These are phyloP conservation scores for Drosophila cardini DNA, from an alignment of 1,140 invertebrate genomes.

Conservation along the genomic window DNA sequence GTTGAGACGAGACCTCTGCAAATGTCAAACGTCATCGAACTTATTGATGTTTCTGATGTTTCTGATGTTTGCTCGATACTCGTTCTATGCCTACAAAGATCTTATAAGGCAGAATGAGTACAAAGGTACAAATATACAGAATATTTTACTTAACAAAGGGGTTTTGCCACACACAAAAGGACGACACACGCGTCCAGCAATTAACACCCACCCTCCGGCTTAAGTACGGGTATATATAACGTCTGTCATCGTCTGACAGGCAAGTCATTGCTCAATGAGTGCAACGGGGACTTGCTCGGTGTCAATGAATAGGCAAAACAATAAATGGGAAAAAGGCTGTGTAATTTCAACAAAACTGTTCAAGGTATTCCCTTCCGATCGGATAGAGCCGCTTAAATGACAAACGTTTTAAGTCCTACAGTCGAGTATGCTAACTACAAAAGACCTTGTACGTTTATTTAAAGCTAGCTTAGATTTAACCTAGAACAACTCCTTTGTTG, in stretches of 20 bases:
- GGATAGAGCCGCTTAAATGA: conserved; percentile 51
- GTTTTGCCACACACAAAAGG: conserved; percentile 54
- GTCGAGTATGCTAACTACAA: no score
- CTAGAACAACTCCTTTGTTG: no score
- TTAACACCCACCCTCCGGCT: conserved; percentile 65
- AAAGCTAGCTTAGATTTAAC: no score
- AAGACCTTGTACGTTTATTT: no score
- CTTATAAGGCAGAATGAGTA: conserved; percentile 61
- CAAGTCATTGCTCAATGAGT: conserved; percentile 62
- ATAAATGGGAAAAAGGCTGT: conserved; percentile 38
- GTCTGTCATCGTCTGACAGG: conserved; percentile 70
- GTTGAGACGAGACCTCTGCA: conserved; percentile 36
- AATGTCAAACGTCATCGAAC: conserved; percentile 70
- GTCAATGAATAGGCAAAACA: conserved; percentile 73
- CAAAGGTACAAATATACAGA: conserved; percentile 7
- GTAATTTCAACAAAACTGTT: conserved; percentile 47
- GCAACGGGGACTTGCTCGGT: conserved; percentile 16
- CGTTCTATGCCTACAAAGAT: conserved; percentile 48
- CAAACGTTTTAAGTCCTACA: conserved; percentile 27
- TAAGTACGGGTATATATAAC: conserved; percentile 12
- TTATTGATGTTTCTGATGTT: conserved; percentile 58
- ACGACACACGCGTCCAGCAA: conserved; percentile 57
- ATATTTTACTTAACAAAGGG: conserved; percentile 48
- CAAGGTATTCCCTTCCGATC: conserved; percentile 40
- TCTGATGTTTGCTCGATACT: conserved; percentile 45